Conservation (phyloP, 2,888 invertebrate genomes). For the Tetragnatha montana region DNA sequence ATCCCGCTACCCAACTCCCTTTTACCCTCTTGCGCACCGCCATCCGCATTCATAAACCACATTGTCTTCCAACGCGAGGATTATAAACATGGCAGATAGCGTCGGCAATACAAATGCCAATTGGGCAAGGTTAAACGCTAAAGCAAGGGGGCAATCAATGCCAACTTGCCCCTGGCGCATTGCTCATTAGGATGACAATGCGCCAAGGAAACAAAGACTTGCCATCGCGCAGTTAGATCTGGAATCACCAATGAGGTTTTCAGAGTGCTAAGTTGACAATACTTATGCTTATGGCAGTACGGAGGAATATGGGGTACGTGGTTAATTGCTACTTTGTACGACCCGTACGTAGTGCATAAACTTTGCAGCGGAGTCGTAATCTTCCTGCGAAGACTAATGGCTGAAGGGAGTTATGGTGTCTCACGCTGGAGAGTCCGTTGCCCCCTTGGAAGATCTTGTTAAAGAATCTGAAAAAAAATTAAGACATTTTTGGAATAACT, state of each 20-base stretch:
- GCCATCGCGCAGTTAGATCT: neutral
- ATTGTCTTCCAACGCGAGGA: conserved; percentile 9
- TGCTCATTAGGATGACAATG: conserved; percentile 53
- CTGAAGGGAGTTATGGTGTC: neutral
- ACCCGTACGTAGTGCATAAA: neutral
- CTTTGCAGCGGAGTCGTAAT: neutral
- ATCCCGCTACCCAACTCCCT: neutral
- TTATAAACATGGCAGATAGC: conserved; percentile 12
- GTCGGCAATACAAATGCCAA: conserved; percentile 16
- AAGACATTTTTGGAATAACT: no score
- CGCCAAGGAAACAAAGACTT: neutral
- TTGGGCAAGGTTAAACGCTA: conserved; percentile 31
- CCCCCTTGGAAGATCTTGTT: no score
- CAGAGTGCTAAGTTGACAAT: conserved; percentile 3
- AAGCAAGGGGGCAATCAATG: neutral
- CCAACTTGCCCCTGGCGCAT: conserved; percentile 1
- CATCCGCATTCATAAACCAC: conserved; percentile 30
- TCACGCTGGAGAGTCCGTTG: no score
- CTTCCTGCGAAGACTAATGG: neutral
- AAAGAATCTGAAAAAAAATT: no score
- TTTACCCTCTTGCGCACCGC: neutral
- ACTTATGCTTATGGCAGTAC: neutral
- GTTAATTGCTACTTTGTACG: neutral
- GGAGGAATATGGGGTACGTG: neutral
- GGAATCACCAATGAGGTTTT: conserved; percentile 24